Conservation (phyloP, 2,113 vertebrate genomes). For the Balaeniceps rex region DNA sequence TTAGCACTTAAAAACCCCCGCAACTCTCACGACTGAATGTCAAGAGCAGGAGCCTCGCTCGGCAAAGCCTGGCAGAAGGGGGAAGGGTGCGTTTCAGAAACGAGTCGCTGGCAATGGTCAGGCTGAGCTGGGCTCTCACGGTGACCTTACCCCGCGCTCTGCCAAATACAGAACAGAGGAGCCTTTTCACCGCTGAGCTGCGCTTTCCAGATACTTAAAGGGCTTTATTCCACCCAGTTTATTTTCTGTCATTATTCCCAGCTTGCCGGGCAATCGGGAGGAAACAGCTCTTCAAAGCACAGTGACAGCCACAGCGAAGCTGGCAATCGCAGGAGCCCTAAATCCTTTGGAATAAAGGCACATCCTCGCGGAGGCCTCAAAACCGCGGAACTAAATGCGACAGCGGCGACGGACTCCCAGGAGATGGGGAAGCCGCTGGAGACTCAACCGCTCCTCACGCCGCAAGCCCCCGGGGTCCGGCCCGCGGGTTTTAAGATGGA, state of each 20-base stretch:
- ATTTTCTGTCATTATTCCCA: background rate
- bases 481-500: background rate
- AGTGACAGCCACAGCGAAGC: background rate
- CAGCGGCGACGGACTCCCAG: background rate
- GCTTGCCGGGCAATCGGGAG: background rate
- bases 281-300: background rate
- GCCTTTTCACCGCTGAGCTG: background rate
- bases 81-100: background rate
- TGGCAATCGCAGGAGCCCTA: background rate
- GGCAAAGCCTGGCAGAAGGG: background rate
- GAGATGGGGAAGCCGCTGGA: background rate
- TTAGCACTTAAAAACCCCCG: background rate
- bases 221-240: background rate
- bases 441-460: background rate
- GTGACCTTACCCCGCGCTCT: background rate
- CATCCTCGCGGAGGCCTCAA: background rate
- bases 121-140: background rate
- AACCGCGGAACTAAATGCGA: background rate
- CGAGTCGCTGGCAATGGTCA: background rate
- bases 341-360: background rate
- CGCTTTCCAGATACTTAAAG: background rate
- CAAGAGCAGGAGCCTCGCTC: background rate
- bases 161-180: slow-evolving; percentile 26
- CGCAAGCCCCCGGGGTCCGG: background rate
- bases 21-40: background rate